Conservation (phyloP, 2,888 invertebrate genomes). For the Alloscopus bannaensis region DNA sequence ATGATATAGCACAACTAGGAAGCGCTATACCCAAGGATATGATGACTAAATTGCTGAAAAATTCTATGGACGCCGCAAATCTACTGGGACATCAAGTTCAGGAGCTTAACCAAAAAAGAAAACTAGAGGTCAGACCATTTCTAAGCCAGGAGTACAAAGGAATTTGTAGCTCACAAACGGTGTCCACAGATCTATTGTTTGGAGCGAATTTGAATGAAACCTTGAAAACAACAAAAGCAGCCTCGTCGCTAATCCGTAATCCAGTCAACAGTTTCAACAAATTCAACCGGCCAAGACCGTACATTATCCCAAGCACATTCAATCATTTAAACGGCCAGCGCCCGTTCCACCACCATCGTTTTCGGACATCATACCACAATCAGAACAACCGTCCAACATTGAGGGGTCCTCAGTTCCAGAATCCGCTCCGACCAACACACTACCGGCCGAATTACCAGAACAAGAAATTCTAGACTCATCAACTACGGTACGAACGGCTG, state of each 20-base stretch:
- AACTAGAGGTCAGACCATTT: neutral
- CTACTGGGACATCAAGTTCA: neutral
- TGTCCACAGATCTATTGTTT: neutral
- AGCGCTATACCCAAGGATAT: neutral
- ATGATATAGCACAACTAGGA: neutral
- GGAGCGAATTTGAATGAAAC: neutral
- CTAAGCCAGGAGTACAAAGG: neutral
- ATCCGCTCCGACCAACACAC: too few relatives aligned
- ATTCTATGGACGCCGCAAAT: neutral
- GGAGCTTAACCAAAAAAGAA: neutral
- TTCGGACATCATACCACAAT: too few relatives aligned
- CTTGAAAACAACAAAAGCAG: neutral
- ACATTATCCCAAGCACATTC: neutral
- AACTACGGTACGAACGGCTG: neutral
- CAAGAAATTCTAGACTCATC: too few relatives aligned
- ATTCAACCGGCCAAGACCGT: slow-evolving; percentile 1
- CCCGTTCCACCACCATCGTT: too few relatives aligned
- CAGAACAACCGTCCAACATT: too few relatives aligned
- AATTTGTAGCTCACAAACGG: neutral
- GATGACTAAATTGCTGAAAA: neutral
- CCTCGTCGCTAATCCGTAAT: neutral
- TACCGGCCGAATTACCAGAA: too few relatives aligned
- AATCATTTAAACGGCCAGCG: neutral
- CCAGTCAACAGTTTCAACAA: neutral
- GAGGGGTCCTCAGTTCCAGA: too few relatives aligned